Percentiles rank a stretch among this genome's conserved stretches.
These are phyloP conservation scores for Microcebus murinus DNA, from an alignment of 2,113 vertebrate species.

Conservation along the genomic window DNA sequence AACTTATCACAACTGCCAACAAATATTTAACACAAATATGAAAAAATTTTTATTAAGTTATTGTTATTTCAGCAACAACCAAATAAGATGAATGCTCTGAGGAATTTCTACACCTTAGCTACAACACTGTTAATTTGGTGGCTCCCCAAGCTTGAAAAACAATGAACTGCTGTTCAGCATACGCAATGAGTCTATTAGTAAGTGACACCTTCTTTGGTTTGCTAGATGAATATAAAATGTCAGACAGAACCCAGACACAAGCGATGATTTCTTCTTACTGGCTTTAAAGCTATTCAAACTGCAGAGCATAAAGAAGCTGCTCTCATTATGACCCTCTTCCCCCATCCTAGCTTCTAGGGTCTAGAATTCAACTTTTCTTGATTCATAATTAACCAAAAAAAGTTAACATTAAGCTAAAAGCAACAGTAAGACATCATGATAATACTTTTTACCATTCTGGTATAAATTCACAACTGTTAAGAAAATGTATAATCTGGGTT, in stretches of 20 bases:
- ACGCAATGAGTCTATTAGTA: background rate
- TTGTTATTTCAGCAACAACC: constrained; percentile 37
- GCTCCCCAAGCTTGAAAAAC: background rate
- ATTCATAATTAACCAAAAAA: background rate
- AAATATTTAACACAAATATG: background rate
- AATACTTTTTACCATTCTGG: background rate
- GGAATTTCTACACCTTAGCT: background rate
- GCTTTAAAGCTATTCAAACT: constrained; percentile 8
- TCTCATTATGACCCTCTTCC: background rate
- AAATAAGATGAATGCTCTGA: constrained; percentile 15
- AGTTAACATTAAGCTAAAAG: constrained; percentile 38
- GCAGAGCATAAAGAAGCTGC: background rate
- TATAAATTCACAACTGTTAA: background rate
- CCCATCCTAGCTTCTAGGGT: background rate
- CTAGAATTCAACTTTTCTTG: background rate
- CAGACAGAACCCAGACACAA: background rate
- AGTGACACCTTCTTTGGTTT: background rate
- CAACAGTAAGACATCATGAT: constrained; percentile 1
- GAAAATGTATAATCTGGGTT: background rate
- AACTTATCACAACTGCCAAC: background rate
- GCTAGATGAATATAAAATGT: constrained; percentile 22
- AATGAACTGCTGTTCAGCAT: background rate
- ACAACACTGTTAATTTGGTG: background rate
- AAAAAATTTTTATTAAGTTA: constrained; percentile 13
- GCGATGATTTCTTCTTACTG: background rate